Conservation (phyloP, 2,888 invertebrate genomes). For the Trichogramma dendrolimi region DNA sequence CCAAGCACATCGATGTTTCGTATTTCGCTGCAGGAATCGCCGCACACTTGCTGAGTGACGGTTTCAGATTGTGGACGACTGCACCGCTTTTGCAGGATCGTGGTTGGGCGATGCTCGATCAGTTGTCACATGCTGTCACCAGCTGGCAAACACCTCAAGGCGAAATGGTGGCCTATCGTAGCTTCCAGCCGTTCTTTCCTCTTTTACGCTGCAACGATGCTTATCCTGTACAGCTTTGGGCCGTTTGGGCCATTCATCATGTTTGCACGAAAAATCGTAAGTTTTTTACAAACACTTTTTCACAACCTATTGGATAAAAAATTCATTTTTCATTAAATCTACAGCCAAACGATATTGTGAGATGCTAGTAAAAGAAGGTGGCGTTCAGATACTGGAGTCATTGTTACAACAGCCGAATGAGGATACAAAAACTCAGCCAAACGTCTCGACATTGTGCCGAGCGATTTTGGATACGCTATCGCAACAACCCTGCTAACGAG, state of each 20-base stretch:
- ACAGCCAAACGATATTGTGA: conserved; percentile 64
- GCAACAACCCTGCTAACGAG: conserved; percentile 44
- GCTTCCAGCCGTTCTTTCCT: conserved; percentile 69
- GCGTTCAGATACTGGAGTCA: conserved; percentile 55
- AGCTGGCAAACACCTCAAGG: conserved; percentile 66
- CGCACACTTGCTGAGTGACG: conserved; percentile 65
- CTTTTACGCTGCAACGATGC: conserved; percentile 59
- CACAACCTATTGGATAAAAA: not conserved
- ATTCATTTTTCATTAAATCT: conserved; percentile 33
- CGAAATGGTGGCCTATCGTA: conserved; percentile 73
- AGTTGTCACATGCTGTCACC: conserved; percentile 56
- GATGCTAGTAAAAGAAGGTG: conserved; percentile 63
- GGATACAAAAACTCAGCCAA: conserved; percentile 44
- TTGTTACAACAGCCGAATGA: conserved; percentile 48
- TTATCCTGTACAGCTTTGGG: conserved; percentile 70
- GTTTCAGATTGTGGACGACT: conserved; percentile 55
- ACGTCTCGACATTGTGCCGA: conserved; percentile 46
- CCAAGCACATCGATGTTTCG: conserved; percentile 64
- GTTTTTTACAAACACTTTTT: conserved; percentile 34
- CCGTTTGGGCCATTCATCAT: conserved; percentile 75
- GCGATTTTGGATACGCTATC: conserved; percentile 48
- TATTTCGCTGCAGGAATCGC: conserved; percentile 72
- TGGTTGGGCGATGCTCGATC: conserved; percentile 35
- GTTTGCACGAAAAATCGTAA: conserved; percentile 71
- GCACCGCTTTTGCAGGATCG: conserved; percentile 29